phyloP scores from a whole-genome alignment of 2,113 vertebrate species.

The Mirza zaza region DNA sequence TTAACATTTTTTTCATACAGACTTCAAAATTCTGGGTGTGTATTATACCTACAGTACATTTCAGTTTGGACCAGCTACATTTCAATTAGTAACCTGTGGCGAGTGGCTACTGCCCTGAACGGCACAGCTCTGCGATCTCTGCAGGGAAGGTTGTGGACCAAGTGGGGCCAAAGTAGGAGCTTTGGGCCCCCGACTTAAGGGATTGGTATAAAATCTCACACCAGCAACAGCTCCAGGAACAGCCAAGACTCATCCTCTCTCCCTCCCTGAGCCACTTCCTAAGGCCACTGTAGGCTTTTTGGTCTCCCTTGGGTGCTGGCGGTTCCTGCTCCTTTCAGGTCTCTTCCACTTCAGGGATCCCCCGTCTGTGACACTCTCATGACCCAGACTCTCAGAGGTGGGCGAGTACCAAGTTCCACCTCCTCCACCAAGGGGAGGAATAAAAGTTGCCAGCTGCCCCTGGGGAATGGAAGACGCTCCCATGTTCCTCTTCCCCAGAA shows the following conservation, averaged over 20 bases:
- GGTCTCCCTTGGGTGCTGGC: background rate
- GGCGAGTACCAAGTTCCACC: background rate
- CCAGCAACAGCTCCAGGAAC: background rate
- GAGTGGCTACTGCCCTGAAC: background rate
- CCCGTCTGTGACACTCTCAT: background rate
- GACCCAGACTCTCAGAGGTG: background rate
- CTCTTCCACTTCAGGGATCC: background rate
- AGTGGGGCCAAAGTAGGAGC: background rate
- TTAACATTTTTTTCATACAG: background rate
- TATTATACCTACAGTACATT: background rate
- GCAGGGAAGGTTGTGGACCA: background rate
- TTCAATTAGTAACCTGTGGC: background rate
- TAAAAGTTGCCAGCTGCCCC: background rate
- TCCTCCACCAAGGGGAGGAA: background rate
- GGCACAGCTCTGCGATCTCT: rapidly evolving
- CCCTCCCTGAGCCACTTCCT: background rate
- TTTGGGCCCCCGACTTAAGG: background rate
- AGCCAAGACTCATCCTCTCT: background rate
- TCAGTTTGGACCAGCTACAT: background rate
- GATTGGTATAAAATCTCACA: background rate
- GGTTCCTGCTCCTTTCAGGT: background rate
- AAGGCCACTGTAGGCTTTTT: background rate
- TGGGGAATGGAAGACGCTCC: background rate
- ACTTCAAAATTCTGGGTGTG: background rate
- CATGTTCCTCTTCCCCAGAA: background rate